Evolutionary conservation across 2,113 vertebrate genomes (phyloP).

Genomic region (Ceuthmochares aereus): DNA sequence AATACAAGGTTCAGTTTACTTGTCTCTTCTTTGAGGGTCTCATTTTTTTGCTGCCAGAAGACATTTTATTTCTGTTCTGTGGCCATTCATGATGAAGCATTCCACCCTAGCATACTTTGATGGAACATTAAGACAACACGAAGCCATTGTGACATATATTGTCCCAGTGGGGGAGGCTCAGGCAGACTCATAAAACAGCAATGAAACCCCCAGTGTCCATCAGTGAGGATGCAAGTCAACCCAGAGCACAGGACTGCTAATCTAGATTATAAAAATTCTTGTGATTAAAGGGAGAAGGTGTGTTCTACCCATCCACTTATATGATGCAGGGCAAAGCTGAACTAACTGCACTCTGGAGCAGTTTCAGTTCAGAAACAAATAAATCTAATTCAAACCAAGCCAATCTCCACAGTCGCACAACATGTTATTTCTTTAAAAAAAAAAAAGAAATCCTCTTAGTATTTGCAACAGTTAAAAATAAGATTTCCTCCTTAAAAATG

Average conservation of each 20-base stretch:
- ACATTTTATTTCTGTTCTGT: not conserved
- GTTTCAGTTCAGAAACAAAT: not conserved
- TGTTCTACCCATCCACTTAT: accelerated
- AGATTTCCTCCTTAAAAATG: not conserved
- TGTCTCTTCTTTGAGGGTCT: not conserved
- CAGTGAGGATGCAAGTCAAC: not conserved
- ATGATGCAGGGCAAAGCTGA: not conserved
- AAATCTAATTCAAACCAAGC: not conserved
- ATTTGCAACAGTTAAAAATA: not conserved
- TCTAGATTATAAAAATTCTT: not conserved
- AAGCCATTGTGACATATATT: not conserved
- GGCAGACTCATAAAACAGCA: not conserved
- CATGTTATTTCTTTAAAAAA: not conserved
- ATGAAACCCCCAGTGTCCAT: not conserved
- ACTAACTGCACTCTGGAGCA: not conserved
- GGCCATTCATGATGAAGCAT: accelerated
- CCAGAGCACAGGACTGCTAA: not conserved
- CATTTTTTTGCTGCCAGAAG: not conserved
- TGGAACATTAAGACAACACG: not conserved
- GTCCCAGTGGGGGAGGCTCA: not conserved
- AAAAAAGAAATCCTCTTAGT: not conserved
- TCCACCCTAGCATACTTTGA: accelerated
- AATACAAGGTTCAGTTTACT: not conserved
- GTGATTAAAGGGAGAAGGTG: not conserved
- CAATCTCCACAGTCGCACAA: not conserved